Evolutionary conservation across 1,140 invertebrate genomes (phyloP), one percentile per base, ranked within the genome.

Genomic region (Portunus trituberculatus): DNA sequence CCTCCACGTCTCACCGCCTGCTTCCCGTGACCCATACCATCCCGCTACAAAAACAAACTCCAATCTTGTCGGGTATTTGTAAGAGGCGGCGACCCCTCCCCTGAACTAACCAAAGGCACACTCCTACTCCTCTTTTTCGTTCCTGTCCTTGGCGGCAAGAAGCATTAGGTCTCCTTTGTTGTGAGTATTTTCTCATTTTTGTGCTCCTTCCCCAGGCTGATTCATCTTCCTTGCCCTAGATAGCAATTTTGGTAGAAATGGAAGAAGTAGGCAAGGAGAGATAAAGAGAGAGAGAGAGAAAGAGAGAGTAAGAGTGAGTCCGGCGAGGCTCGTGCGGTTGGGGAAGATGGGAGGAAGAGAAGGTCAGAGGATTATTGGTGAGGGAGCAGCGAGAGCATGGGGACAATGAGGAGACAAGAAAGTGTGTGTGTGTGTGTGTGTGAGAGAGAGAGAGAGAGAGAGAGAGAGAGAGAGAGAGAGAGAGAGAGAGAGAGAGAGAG

Each of bases 91-190:
- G 12, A 10, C 2, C 52, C n/a, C 25, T 90, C 89, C n/a, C 89
- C 25, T 52, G 28, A 52, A 46, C 89, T 31, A 29, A 31, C 89
- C 89, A 91, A 91, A 48, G 45, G 89, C 48, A 91, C 31, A 46
- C n/a, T 16, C 89, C 16, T n/a, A 20, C 20, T 12, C 14, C 89
- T 91, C 89, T 31, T n/a, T n/a, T 59, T 46, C 48, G 29, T 91
- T 31, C 59, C 31, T 52, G 46, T 91, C 25, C 59, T 7, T 46
- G n/a, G 89, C 89, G 10, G 39, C 89, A 91, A 91, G 89, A 91
- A 52, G 89, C 89, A 91, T 91, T 91, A 91, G 89, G 46, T 91
- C 29, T 91, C 89, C 89, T 91, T 91, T 91, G 89, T 91, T 91
- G 89, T 59, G 89, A 29, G 89, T 91, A 59, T 59, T 59, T 59